Evolutionary conservation across 2,113 vertebrate genomes (phyloP).

Genomic region (Hippolais icterina): DNA sequence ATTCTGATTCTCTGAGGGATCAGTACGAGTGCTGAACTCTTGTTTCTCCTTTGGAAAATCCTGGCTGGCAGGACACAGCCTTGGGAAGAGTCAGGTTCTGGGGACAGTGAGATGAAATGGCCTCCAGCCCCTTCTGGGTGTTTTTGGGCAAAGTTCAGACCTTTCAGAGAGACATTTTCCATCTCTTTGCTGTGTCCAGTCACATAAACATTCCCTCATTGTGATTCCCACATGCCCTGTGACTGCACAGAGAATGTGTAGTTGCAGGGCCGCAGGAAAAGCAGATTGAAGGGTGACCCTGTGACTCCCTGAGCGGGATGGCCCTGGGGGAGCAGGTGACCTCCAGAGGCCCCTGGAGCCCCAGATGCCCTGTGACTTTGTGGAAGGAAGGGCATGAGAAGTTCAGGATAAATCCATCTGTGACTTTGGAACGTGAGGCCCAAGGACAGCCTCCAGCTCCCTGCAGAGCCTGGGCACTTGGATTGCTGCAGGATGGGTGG

Average conservation of each 20-base stretch:
- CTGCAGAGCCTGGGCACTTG: background rate
- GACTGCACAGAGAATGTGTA: background rate
- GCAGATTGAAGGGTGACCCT: background rate
- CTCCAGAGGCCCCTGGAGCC: background rate
- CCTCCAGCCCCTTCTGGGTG: background rate
- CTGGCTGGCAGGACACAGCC: background rate
- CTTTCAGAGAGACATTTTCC: background rate
- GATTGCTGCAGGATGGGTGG: background rate
- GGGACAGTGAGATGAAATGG: background rate
- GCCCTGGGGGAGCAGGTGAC: background rate
- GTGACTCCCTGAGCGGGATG: accelerated
- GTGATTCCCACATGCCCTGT: background rate
- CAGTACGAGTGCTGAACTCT: background rate
- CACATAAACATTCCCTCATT: background rate
- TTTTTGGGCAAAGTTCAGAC: background rate
- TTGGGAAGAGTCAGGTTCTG: background rate
- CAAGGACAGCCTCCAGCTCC: background rate
- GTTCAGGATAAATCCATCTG: background rate
- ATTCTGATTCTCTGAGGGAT: background rate
- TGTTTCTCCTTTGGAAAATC: background rate
- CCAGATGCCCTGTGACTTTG: accelerated
- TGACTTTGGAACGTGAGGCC: background rate
- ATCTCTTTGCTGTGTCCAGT: background rate
- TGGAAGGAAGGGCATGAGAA: background rate
- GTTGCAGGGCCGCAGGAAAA: background rate